Conservation (phyloP, 2,797 vertebrate species). For the Myotis pilosus region DNA sequence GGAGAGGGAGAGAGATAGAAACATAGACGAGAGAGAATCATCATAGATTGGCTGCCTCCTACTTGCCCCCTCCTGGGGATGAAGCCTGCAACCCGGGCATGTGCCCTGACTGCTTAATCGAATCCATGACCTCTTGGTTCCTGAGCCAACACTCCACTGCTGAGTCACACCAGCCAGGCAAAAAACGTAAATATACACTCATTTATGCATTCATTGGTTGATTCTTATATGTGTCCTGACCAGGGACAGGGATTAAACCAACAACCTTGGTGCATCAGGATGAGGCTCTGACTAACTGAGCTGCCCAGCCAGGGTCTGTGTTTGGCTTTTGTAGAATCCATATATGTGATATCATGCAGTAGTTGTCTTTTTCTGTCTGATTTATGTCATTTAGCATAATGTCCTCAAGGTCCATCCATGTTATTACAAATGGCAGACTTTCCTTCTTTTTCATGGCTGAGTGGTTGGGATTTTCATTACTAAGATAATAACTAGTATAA, state of each 20-base stretch:
- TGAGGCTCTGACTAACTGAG: not conserved
- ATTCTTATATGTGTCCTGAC: not conserved
- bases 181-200: not conserved
- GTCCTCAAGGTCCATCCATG: not conserved
- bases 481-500: conserved; percentile 3
- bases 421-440: not conserved
- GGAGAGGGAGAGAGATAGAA: not conserved
- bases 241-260: not conserved
- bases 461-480: conserved; percentile 19
- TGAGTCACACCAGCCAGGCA: not conserved
- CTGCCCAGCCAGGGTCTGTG: not conserved
- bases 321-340: not conserved
- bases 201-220: not conserved
- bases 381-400: not conserved
- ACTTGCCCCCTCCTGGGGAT: too few relatives aligned
- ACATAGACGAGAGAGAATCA: not conserved
- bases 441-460: not conserved
- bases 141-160: not conserved
- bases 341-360: not conserved
- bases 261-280: not conserved
- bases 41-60: too few relatives aligned
- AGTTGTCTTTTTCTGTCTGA: not conserved
- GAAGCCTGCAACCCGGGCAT: too few relatives aligned
- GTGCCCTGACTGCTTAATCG: too few relatives aligned
- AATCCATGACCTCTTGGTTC: too few relatives aligned